Percentiles rank a stretch among this genome's conserved stretches.
Conservation (phyloP, 1,140 invertebrate genomes). For the Atta cephalotes region DNA sequence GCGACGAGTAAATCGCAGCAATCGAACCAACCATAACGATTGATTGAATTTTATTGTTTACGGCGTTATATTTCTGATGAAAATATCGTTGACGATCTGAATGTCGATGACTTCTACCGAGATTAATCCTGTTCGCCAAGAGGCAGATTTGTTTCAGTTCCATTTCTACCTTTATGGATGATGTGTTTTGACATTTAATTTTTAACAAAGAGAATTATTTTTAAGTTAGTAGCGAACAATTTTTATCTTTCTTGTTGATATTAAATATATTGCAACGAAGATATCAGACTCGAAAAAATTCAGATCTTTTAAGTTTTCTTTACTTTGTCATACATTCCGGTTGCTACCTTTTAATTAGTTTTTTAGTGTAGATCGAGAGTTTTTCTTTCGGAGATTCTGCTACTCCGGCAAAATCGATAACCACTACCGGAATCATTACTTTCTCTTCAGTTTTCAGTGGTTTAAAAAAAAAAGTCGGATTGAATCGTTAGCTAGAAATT, state of each 20-base stretch:
- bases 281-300: neutral
- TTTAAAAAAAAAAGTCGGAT: too few relatives aligned
- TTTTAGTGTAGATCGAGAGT: too few relatives aligned
- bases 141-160: neutral
- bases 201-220: neutral
- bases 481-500: too few relatives aligned
- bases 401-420: too few relatives aligned
- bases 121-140: neutral
- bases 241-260: neutral
- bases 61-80: neutral
- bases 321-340: too few relatives aligned
- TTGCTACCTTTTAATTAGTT: too few relatives aligned
- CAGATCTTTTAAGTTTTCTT: neutral
- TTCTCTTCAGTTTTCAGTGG: too few relatives aligned
- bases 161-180: neutral
- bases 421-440: too few relatives aligned
- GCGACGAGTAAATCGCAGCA: conserved; percentile 10
- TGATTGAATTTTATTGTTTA: conserved; percentile 51
- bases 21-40: conserved; percentile 31
- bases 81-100: conserved; percentile 21
- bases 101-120: conserved; percentile 31
- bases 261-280: neutral
- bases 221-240: neutral
- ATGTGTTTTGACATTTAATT: neutral
- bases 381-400: too few relatives aligned